These are phyloP conservation scores for Camponotus floridanus DNA, from an alignment of 1,140 invertebrate genomes.

Conservation along the genomic window DNA sequence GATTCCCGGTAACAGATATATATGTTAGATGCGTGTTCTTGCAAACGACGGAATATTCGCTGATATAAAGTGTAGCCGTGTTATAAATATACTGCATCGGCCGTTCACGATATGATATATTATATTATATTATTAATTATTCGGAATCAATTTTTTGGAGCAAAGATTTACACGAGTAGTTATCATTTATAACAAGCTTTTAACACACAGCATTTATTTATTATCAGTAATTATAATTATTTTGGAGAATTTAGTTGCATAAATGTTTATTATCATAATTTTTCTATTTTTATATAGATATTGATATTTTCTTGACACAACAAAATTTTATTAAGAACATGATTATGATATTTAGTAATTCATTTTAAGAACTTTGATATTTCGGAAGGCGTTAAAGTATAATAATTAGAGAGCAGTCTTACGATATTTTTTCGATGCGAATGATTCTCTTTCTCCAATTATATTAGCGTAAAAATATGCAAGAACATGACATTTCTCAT, in stretches of 20 bases:
- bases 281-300: neutral
- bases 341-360: neutral
- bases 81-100: neutral
- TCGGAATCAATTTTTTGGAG: neutral
- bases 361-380: neutral
- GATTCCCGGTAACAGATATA: neutral
- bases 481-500: constrained; percentile 47
- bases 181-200: neutral
- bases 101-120: neutral
- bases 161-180: neutral
- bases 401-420: neutral
- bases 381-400: neutral
- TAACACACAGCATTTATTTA: neutral
- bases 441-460: constrained; percentile 38
- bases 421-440: constrained; percentile 4
- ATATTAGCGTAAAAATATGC: constrained; percentile 43
- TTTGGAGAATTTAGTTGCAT: neutral
- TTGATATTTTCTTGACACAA: neutral
- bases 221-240: neutral
- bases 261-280: neutral
- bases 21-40: constrained; percentile 5
- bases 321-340: neutral
- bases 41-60: neutral
- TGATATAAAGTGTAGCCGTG: neutral
- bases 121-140: neutral